A percentile compares a stretch with the other conserved stretches of the same genome.
Conservation (phyloP, 2,797 vertebrate species). For the Fistularia commersonii region DNA sequence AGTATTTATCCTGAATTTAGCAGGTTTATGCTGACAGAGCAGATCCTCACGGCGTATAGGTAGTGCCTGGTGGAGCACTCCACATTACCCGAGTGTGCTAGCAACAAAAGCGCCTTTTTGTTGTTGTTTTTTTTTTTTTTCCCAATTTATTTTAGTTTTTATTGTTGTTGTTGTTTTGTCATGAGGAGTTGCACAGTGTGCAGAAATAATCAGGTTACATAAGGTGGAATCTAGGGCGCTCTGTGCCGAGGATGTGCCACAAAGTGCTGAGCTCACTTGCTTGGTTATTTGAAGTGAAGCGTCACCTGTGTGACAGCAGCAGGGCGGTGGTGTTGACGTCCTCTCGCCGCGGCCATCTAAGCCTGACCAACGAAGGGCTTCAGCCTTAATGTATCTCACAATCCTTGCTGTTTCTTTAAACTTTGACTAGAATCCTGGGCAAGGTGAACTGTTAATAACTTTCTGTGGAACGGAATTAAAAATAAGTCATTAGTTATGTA, state of each 20-base stretch:
- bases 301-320: slow-evolving; percentile 40
- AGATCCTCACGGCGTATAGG: slow-evolving; percentile 14
- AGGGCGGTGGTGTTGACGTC: slow-evolving; percentile 31
- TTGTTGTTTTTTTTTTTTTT: slow-evolving; percentile 13
- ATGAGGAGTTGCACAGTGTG: slow-evolving; percentile 34
- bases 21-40: slow-evolving; percentile 39
- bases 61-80: slow-evolving; percentile 17
- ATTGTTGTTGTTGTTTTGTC: slow-evolving; percentile 14
- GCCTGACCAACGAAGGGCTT: slow-evolving; percentile 52
- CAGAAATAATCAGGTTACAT: slow-evolving; percentile 56
- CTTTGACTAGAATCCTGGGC: slow-evolving; percentile 49
- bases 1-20: slow-evolving; percentile 21
- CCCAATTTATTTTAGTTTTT: no score
- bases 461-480: slow-evolving; percentile 52
- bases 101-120: slow-evolving; percentile 32
- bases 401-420: slow-evolving; percentile 36
- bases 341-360: slow-evolving; percentile 35
- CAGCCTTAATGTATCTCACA: slow-evolving; percentile 44
- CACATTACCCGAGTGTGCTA: slow-evolving; percentile 43
- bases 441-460: slow-evolving; percentile 48
- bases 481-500: slow-evolving; percentile 59
- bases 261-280: slow-evolving; percentile 46
- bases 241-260: slow-evolving; percentile 46
- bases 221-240: slow-evolving; percentile 62
- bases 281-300: slow-evolving; percentile 43